Evolutionary conservation across 2,113 vertebrate species (phyloP), one percentile per base, ranked within the genome.

Genomic region (Hypomesus transpacificus): DNA sequence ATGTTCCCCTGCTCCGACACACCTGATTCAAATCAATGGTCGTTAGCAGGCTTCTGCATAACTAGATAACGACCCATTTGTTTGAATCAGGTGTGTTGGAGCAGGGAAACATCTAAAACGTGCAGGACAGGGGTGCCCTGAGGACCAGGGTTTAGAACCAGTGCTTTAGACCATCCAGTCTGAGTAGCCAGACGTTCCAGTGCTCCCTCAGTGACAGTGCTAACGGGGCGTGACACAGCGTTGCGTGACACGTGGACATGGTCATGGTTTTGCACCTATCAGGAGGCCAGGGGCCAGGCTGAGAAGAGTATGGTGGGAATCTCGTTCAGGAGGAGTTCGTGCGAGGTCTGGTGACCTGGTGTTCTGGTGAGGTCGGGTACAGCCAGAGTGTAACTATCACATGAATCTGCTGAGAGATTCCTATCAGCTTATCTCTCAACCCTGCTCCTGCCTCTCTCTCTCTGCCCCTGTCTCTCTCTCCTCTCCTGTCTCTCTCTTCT

Each of bases 201-300:
- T 14, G 18, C 66, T 31, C 17, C 11, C 53, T n/a, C 4, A 69
- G n/a, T 2, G 28, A 59, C 68, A 22, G 31, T 8, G 54, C 56
- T 69, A 59, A 69, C 18, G 22, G 68, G 56, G 4, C 1, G 6
- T 24, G 28, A n/a, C 4, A 13, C 14, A 24, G 59, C 18, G 26
- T 18, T 68, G 67, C 53, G 53, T 56, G 53, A 68, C 24, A 20
- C 24, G 14, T 18, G 16, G 51, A 28, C 26, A 68, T 56, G 52
- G 39, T 68, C 22, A n/a, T 51, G 66, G 31, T 31, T 56, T 31
- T 31, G 28, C 66, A 54, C 52, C 24, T n/a, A 52, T 68, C 20
- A 24, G 26, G 67, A 34, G 67, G 67, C 53, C 17, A 69, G 26
- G 31, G n/a, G 39, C 56, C 54, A 8, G 31, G 11, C 18, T 14